phyloP scores from a whole-genome alignment of 92 coral and sea anemone species.

The Desmophyllum pertusum region DNA sequence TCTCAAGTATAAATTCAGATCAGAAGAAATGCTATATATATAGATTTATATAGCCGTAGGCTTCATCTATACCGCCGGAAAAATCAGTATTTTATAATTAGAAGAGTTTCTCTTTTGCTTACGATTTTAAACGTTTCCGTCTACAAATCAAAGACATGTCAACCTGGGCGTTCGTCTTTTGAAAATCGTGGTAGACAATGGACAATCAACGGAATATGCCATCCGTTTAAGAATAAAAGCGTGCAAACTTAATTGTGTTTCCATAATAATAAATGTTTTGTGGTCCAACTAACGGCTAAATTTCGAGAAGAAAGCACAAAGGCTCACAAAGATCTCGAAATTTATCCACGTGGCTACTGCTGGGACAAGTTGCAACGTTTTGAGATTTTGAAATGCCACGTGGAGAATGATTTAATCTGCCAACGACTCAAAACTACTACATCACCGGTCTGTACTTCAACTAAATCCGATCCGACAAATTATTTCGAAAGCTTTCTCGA shows the following conservation, averaged over 20 bases:
- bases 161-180: conserved; percentile 34
- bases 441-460: conserved; percentile 1
- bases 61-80: not conserved
- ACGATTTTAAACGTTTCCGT: not conserved
- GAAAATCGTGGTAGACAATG: conserved; percentile 35
- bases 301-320: conserved; percentile 38
- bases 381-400: conserved; percentile 78
- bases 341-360: conserved; percentile 66
- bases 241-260: conserved; percentile 48
- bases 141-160: conserved; percentile 20
- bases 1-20: not conserved
- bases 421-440: conserved; percentile 48
- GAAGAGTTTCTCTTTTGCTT: conserved; percentile 8
- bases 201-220: conserved; percentile 68
- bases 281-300: conserved; percentile 39
- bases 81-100: not conserved
- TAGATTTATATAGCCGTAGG: not conserved
- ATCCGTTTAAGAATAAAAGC: conserved; percentile 55
- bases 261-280: conserved; percentile 40
- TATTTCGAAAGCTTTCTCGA: not conserved
- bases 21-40: not conserved
- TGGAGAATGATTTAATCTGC: conserved; percentile 76
- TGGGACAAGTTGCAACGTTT: conserved; percentile 70
- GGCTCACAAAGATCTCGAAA: conserved; percentile 17
- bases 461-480: not conserved